Evolutionary conservation across 2,888 invertebrate species (phyloP).

Genomic region (Caenorhabditis sp.): DNA sequence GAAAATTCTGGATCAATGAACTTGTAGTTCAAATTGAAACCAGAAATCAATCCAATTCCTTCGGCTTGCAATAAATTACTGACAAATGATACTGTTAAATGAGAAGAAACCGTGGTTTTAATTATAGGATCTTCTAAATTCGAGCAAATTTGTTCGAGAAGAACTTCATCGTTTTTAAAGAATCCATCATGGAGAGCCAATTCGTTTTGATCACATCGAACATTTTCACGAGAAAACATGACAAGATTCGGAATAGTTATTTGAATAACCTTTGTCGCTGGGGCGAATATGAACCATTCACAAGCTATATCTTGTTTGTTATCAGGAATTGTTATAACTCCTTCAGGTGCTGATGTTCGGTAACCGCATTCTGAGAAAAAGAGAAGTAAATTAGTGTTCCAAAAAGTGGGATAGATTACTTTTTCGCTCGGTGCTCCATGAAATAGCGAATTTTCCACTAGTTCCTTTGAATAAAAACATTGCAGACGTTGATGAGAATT

Average conservation of each 20-base stretch:
- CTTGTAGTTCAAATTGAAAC: background rate
- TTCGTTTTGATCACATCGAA: slow-evolving; percentile 57
- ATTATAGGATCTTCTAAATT: slow-evolving; percentile 13
- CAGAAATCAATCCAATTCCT: background rate
- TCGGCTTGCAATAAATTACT: slow-evolving; percentile 9
- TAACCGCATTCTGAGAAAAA: slow-evolving; percentile 42
- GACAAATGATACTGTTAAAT: slow-evolving; percentile 29
- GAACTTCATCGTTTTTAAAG: slow-evolving; percentile 22
- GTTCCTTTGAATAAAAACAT: slow-evolving; percentile 46
- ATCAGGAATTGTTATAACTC: slow-evolving; percentile 35
- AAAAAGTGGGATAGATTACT: too few relatives aligned
- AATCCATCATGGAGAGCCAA: slow-evolving; percentile 52
- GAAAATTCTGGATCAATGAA: slow-evolving; percentile 19
- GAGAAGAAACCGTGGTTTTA: slow-evolving; percentile 39
- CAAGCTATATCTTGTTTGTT: slow-evolving; percentile 42
- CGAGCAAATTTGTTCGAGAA: slow-evolving; percentile 35
- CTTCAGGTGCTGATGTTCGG: slow-evolving; percentile 39
- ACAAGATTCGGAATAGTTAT: slow-evolving; percentile 49
- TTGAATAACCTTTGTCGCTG: slow-evolving; percentile 48
- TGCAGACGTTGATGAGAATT: slow-evolving; percentile 43
- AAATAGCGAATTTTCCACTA: slow-evolving; percentile 35
- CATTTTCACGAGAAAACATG: slow-evolving; percentile 42
- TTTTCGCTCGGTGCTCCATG: slow-evolving; percentile 36
- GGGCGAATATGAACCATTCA: slow-evolving; percentile 51
- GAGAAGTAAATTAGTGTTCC: too few relatives aligned